Conservation (phyloP, 2,888 invertebrate species). For the Rhogogaster chlorosoma region DNA sequence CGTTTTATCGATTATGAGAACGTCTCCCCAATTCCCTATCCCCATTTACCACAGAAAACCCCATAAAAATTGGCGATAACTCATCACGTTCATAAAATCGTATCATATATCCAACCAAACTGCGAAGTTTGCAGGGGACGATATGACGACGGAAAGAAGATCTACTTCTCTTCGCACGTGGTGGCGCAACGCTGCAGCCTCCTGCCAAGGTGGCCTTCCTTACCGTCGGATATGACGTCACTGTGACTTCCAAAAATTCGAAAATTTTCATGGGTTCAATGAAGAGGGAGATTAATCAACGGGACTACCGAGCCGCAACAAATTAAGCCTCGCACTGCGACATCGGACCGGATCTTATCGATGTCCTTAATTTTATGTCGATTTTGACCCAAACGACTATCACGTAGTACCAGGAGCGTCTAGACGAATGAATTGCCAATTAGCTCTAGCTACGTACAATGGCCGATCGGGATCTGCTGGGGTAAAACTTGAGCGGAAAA, state of each 20-base stretch:
- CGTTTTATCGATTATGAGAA: not conserved
- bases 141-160: not conserved
- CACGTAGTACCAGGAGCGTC: not conserved
- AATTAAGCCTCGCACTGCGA: not conserved
- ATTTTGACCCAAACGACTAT: not conserved
- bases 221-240: constrained; percentile 20
- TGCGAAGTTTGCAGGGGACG: not conserved
- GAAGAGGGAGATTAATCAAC: not conserved
- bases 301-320: not conserved
- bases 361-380: too few species aligned
- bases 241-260: not conserved
- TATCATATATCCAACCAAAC: not conserved
- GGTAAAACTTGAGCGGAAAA: not conserved
- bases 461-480: not conserved
- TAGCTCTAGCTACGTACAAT: not conserved
- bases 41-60: not conserved
- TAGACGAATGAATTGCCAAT: constrained; percentile 1
- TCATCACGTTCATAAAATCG: not conserved
- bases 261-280: not conserved
- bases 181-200: constrained; percentile 12
- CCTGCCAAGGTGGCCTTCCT: constrained; percentile 1
- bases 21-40: not conserved
- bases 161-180: constrained; percentile 2
- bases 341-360: not conserved
- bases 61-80: not conserved